Percentiles rank a stretch among this genome's conserved stretches.
Conservation (phyloP, 2,797 vertebrate species). For the Morelia viridis region DNA sequence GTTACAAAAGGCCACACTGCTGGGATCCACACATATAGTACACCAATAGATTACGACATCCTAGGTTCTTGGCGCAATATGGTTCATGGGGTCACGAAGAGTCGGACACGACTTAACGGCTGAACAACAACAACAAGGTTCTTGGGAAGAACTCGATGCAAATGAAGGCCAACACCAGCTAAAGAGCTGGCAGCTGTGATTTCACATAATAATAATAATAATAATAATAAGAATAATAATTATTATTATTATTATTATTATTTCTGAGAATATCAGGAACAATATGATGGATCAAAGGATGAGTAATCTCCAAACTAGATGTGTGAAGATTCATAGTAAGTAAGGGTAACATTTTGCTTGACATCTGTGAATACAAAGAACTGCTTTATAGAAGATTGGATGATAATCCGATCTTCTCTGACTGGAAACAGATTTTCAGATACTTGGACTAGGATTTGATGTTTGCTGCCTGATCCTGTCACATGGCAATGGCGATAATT, state of each 20-base stretch:
- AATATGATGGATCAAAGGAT: slow-evolving; percentile 59
- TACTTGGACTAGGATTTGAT: neutral
- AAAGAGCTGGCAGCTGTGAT: too few relatives aligned
- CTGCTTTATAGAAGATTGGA: neutral
- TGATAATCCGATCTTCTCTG: neutral
- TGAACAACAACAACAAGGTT: too few relatives aligned
- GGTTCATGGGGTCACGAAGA: too few relatives aligned
- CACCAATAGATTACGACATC: too few relatives aligned
- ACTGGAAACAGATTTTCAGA: neutral
- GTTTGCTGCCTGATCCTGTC: neutral
- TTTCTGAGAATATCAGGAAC: slow-evolving; percentile 57
- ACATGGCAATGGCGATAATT: neutral
- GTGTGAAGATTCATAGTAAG: slow-evolving; percentile 43
- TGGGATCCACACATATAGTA: too few relatives aligned
- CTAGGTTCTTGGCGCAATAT: too few relatives aligned
- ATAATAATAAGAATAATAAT: neutral
- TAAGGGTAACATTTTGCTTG: neutral
- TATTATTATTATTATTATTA: neutral
- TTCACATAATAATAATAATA: neutral
- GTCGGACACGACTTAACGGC: too few relatives aligned
- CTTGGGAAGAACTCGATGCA: too few relatives aligned
- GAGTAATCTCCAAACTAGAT: slow-evolving; percentile 50
- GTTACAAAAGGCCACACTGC: too few relatives aligned
- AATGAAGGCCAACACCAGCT: too few relatives aligned
- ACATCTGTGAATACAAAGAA: neutral